Base-by-base conservation (phyloP, 2,797 vertebrate genomes). In the Acropternis orthonyx region DNA sequence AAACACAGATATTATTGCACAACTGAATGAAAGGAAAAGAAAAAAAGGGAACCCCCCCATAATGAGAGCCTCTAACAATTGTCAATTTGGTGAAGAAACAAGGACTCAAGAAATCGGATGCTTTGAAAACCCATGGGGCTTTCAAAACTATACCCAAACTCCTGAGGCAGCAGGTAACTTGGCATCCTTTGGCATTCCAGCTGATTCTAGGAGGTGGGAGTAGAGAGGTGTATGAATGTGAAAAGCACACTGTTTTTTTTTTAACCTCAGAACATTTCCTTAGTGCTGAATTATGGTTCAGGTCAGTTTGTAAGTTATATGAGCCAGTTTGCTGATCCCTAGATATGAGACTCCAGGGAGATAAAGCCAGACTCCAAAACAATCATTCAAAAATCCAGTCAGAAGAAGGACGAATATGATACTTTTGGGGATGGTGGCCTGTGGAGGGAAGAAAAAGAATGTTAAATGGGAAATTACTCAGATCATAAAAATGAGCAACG, bases 291-390 rank as follows among this genome's bases (percentile, higher is more conserved):
- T 96, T 96, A 96, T 85, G 74, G 83, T 87, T 93, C 83, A 84
- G 88, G 77, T 91, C 81, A 84, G 88, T 87, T 86, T 95, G 48
- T 91, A 94, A 95, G 94, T 93, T 94, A 91, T 61, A 92, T 74
- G 88, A 97, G 92, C 80, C 94, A 89, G 83, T 94, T 94, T 92
- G 77, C 92, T 95, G 93, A 96, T 95, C 88, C 93, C 78, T 93
- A 87, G 90, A 91, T 95, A 97, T 87, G 96, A 89, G 85, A 61
- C 96, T 97, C 95, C 4, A 34, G 95, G 88, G 96, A 95, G 77
- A 87, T 85, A 93, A 85, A 97, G 63, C 65, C 83, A 95, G 94
- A 96, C 94, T 96, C 94, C 95, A 93, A 93, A 96, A 80, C 65
- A 92, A 96, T 94, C 71, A 95, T 90, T 94, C 92, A 95, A 96